Percentiles rank a stretch among this genome's conserved stretches.
Conservation (phyloP, 2,888 invertebrate genomes). For the Drosophila meridionalis region DNA sequence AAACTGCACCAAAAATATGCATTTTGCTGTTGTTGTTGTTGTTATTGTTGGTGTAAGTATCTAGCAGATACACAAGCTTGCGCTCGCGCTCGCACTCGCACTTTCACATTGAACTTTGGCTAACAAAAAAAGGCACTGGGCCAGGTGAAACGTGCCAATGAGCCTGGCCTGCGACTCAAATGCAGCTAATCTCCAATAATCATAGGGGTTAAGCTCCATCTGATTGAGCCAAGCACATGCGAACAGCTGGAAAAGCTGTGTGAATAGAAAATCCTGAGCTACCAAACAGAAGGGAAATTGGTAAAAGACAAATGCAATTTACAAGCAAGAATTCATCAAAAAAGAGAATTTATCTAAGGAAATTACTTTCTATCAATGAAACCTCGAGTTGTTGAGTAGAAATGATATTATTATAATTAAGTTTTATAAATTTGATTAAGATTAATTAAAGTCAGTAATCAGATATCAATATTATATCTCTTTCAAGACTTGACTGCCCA, state of each 20-base stretch:
- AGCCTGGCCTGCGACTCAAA: constrained; percentile 34
- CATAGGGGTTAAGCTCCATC: constrained; percentile 59
- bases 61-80: constrained; percentile 17
- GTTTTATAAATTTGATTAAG: neutral
- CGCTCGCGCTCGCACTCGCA: constrained; percentile 34
- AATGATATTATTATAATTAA: neutral
- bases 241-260: constrained; percentile 26
- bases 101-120: constrained; percentile 62
- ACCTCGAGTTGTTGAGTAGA: neutral
- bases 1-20: constrained; percentile 30
- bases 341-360: neutral
- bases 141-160: constrained; percentile 60
- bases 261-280: constrained; percentile 2
- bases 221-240: constrained; percentile 29
- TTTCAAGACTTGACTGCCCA: neutral
- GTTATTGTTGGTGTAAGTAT: constrained; percentile 22
- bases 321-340: too few relatives aligned
- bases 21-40: constrained; percentile 12
- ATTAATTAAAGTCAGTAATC: neutral
- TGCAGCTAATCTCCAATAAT: constrained; percentile 52
- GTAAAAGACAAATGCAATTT: neutral
- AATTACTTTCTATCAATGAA: neutral
- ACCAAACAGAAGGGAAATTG: neutral
- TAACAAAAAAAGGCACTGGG: constrained; percentile 55
- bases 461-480: neutral